Base-by-base conservation (phyloP, 2,113 vertebrate genomes). In the Rhipidura dahli region DNA sequence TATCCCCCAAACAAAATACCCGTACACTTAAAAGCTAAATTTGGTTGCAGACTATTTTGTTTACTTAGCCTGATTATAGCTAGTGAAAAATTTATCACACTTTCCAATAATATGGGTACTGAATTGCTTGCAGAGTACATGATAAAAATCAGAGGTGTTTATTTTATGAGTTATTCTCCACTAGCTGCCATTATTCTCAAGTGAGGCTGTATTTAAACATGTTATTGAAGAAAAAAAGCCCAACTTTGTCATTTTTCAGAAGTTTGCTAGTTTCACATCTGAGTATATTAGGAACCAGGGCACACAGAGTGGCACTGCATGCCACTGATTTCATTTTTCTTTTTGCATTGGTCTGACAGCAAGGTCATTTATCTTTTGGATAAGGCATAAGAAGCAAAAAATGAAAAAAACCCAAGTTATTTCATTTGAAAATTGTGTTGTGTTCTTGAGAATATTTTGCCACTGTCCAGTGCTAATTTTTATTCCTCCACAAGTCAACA, bases 311-410 rank as follows among this genome's bases (percentile, higher is more conserved):
- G 3, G 2, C 80, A 53, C 18, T 86, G 24, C 66, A 39, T 50
- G 56, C 49, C 60, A 93, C 69, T 53, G 70, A 61, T 89, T 91
- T 90, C 8, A 68, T 94, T 94, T 94, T 77, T 93, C 75, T 94
- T 86, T 93, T 77, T 89, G 33, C 70, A 71, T 87, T 93, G 68
- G 27, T 87, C 50, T 91, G 89, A 87, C 75, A 97, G 73, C 30
- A 83, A 91, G 85, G 64, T 64, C 56, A 88, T 96, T 93, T 90
- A 83, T 94, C 59, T 86, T 93, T 90, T 10, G 33, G 40, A 80
- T 86, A 69, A 64, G 42, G 13, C 87, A 85, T 35, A 70, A 75
- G 23, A 70, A 93, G 26, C 3, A 61, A 81, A 84, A 69, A 71
- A 45, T 78, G 79, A 31, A 35, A 37, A 70, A 31, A 40, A 56